These are phyloP conservation scores for Empis stercorea DNA, from an alignment of 2,888 invertebrate genomes.

Conservation along the genomic window DNA sequence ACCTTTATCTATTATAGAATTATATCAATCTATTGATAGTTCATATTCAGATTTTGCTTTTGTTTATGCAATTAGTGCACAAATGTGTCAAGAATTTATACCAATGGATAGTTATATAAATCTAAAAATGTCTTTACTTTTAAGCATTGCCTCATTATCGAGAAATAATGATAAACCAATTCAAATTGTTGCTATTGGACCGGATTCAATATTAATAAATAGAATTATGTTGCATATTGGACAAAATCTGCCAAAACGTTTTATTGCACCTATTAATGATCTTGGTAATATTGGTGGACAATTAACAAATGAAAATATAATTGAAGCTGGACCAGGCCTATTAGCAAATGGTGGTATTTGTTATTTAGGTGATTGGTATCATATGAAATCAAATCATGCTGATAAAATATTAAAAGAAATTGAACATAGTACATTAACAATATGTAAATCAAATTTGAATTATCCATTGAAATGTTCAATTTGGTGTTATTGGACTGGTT, in stretches of 20 bases:
- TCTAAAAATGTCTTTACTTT: slow-evolving; percentile 34
- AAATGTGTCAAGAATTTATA: slow-evolving; percentile 29
- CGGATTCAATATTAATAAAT: slow-evolving; percentile 23
- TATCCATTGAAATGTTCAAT: slow-evolving; percentile 26
- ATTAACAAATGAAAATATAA: slow-evolving; percentile 18
- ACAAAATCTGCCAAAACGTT: slow-evolving; percentile 24
- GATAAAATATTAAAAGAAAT: slow-evolving; percentile 24
- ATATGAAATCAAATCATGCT: slow-evolving; percentile 18
- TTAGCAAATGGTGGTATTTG: slow-evolving; percentile 33
- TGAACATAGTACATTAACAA: slow-evolving; percentile 17
- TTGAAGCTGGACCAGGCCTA: slow-evolving; percentile 30
- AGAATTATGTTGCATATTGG: slow-evolving; percentile 25
- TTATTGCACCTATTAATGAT: slow-evolving; percentile 24
- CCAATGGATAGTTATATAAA: slow-evolving; percentile 35
- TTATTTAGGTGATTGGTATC: slow-evolving; percentile 33
- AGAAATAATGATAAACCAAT: slow-evolving; percentile 25
- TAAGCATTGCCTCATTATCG: slow-evolving; percentile 34
- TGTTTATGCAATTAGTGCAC: slow-evolving; percentile 32
- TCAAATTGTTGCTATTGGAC: slow-evolving; percentile 26
- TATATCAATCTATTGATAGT: slow-evolving; percentile 22
- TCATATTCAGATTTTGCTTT: slow-evolving; percentile 33
- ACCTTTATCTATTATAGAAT: slow-evolving; percentile 20
- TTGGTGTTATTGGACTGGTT: slow-evolving; percentile 32
- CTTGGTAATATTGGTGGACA: slow-evolving; percentile 16
- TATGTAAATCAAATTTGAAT: slow-evolving; percentile 20